Evolutionary conservation across 2,888 invertebrate species (phyloP), one percentile per base, ranked within the genome.

Genomic region (Agriopis aurantiaria): DNA sequence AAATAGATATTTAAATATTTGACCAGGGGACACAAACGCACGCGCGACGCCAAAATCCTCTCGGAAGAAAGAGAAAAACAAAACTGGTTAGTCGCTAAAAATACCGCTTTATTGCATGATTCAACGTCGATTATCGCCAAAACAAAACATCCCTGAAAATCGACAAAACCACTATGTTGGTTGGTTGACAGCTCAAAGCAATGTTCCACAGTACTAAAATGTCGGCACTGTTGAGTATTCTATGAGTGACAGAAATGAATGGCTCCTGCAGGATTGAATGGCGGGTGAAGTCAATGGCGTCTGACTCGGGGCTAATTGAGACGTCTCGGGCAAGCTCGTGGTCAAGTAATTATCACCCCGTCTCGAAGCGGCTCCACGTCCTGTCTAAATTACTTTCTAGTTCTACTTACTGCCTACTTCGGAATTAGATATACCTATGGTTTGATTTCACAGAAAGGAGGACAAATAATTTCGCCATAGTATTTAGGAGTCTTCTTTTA

Each of bases 331-430:
- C 49, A 60, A 40, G 73, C 76, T 82, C 85, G 85, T 86, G 85
- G 79, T 72, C 74, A 77, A 83, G 85, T 87, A 89, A 89, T 90
- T 90, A 90, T 84, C 89, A 80, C 83, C 71, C 72, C 73, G 77
- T 78, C 81, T 82, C 80, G 84, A 79, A 77, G 74, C 75, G 73
- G 75, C 69, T 71, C 75, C 73, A 75, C 73, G 77, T 77, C 77
- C 77, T 76, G 77, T 69, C 59, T 33, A 58, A 55, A 63, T 58
- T 58, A 65, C 65, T 65, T 64, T 69, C 68, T 58, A 68, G 56
- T 56, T 45, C 8, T 43, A 43, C 40, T 40, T 23, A 8, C 23
- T 33, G 33, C 5, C 9, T 52, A 10, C 9, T 43, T 23, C 17
- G 17, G 17, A 23, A 23, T 23, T 43, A 43, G 8, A 43, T 43